Conservation (phyloP, 2,113 vertebrate species). For the Nesogale talazaci region DNA sequence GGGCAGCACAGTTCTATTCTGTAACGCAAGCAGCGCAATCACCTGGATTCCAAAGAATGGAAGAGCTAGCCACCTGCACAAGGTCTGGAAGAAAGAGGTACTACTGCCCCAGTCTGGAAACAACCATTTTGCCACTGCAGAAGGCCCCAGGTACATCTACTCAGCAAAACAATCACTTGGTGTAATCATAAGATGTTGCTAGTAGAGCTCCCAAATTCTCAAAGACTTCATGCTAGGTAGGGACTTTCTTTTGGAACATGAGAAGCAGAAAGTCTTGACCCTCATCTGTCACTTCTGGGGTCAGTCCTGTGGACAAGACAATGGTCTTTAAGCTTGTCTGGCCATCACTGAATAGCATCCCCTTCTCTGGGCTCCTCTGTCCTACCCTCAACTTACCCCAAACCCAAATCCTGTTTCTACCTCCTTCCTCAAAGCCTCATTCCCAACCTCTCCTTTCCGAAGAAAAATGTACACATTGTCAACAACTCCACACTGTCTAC, state of each 20-base stretch:
- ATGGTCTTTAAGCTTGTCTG: neutral
- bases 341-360: neutral
- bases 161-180: neutral
- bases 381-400: neutral
- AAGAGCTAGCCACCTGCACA: neutral
- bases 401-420: neutral
- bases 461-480: neutral
- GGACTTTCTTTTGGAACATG: too few relatives aligned
- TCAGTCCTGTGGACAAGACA: neutral
- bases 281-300: neutral
- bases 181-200: neutral
- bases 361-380: neutral
- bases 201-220: neutral
- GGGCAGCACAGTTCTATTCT: too few relatives aligned
- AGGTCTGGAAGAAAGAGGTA: neutral
- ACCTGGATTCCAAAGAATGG: neutral
- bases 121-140: neutral
- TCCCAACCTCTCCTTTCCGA: neutral
- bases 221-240: neutral
- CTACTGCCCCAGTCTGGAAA: neutral
- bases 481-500: neutral
- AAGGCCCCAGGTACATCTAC: too few relatives aligned
- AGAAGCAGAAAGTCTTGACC: too few relatives aligned
- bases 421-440: neutral
- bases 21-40: neutral